Conservation (phyloP, 2,113 vertebrate species). For the Odocoileus virginianus region DNA sequence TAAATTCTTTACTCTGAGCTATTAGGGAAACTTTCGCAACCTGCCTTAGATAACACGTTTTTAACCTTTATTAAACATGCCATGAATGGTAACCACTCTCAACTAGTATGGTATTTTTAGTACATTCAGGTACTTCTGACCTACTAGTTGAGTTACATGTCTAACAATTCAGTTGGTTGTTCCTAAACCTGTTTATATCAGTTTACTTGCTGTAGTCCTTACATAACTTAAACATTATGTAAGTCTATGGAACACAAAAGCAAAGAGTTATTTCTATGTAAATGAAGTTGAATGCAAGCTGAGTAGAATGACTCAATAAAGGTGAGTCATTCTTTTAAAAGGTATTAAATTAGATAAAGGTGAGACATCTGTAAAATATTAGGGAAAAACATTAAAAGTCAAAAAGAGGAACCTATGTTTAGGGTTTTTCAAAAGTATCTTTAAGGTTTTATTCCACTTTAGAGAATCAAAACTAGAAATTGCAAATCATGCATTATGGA, state of each 20-base stretch:
- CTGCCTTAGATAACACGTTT: not conserved
- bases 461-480: conserved; percentile 32
- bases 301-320: not conserved
- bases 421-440: not conserved
- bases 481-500: not conserved
- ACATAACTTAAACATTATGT: not conserved
- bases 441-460: conserved; percentile 9
- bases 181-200: not conserved
- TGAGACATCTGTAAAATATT: conserved; percentile 3
- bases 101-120: not conserved
- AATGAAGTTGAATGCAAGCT: conserved; percentile 7
- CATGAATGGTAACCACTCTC: not conserved
- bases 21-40: not conserved
- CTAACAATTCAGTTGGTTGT: conserved; percentile 12
- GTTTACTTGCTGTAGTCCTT: not conserved
- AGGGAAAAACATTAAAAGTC: not conserved
- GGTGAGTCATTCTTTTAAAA: conserved; percentile 9
- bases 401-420: not conserved
- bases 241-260: not conserved
- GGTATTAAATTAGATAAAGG: not conserved
- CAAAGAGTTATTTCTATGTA: not conserved
- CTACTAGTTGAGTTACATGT: not conserved
- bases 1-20: not conserved
- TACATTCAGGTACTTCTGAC: not conserved
- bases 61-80: not conserved